Base-by-base conservation (phyloP, 2,113 vertebrate species). In the Trematocara marginatum region DNA sequence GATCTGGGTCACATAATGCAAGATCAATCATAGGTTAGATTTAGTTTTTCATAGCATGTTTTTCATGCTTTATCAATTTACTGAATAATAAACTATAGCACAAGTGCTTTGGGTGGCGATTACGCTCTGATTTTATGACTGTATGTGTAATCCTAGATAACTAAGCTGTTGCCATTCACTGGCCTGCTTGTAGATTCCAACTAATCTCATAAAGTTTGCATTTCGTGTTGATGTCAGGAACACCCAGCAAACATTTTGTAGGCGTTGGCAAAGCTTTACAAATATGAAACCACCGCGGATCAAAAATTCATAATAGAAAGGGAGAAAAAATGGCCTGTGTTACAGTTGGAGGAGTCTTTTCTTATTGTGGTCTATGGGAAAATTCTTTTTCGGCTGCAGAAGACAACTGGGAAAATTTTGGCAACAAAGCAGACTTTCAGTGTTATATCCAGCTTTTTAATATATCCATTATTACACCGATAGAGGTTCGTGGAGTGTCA, bases 381-480 rank as follows among this genome's bases (percentile, higher is more conserved):
- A 12, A 76, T 76, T 76, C 2, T 29, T 31, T 31, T 76, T 76
- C 69, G 0, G 26, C 69, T 49, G 45, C 42, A 76, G 15, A 76
- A 76, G 69, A 51, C 71, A 12, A 51, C 45, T 76, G 71, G 26
- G 71, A 51, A n/a, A 34, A 7, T 15, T 31, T 31, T 76, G 69
- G 69, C 69, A 76, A 18, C 69, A 76, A 3, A 31, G 23, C 69
- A 49, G 42, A 49, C 42, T 76, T 76, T 0, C 42, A 49, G 42
- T 49, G 42, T 76, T 76, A 31, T 31, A 76, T 76, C 42, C 69
- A 76, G 69, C 42, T 49, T 49, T 76, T 76, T 76, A 76, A 49
- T 31, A 76, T 29, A 49, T 76, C 42, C 69, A 31, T 49, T 47
- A 76, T 76, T 49, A 76, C 42, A 49, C 69, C 42, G 49, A n/a